Conservation (phyloP, 1,140 invertebrate genomes). For the Yoshiicerus persimilis region DNA sequence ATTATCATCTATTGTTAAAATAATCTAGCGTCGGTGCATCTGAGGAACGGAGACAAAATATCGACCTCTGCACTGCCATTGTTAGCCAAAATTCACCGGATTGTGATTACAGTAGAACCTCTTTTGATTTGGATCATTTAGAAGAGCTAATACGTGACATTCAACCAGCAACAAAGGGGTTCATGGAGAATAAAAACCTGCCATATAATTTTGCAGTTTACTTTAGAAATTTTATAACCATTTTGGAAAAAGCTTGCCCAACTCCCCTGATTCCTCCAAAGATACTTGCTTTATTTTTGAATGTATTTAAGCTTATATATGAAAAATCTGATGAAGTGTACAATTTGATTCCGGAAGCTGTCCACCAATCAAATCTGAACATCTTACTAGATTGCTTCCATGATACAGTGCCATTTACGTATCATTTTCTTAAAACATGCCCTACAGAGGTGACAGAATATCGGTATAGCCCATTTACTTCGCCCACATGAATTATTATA, state of each 20-base stretch:
- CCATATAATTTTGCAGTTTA: not conserved
- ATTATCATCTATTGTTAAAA: too few species aligned
- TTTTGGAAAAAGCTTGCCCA: not conserved
- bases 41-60: not conserved
- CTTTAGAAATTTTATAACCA: not conserved
- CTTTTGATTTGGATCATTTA: not conserved
- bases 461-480: too few species aligned
- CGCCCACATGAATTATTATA: too few species aligned
- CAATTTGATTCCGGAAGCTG: not conserved
- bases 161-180: not conserved
- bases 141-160: too few species aligned
- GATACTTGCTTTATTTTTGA: not conserved
- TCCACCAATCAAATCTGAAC: not conserved
- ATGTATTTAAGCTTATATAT: not conserved
- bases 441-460: too few species aligned
- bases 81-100: not conserved
- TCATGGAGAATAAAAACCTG: not conserved
- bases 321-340: not conserved
- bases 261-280: not conserved
- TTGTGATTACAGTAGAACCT: not conserved
- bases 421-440: not conserved
- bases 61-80: not conserved
- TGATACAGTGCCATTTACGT: not conserved
- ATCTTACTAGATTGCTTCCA: not conserved
- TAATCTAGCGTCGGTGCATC: not conserved